Percentiles rank a stretch among this genome's conserved stretches.
phyloP scores from a whole-genome alignment of 2,888 invertebrate genomes.

The Pristionchus fissidentatus region DNA sequence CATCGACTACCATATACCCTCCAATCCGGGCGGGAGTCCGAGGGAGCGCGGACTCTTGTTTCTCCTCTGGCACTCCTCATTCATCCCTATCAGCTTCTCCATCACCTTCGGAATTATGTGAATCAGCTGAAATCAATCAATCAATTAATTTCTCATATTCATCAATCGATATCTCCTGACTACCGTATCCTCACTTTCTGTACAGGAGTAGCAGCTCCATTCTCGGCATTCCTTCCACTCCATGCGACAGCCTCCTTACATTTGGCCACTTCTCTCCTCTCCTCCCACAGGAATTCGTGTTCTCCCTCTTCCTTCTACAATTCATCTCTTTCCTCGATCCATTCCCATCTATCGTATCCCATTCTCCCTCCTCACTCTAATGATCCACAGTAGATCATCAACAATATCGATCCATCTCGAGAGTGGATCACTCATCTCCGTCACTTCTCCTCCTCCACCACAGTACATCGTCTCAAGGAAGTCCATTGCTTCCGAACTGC shows the following conservation, averaged over 20 bases:
- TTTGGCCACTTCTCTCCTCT: constrained; percentile 8
- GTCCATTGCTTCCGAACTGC: background rate
- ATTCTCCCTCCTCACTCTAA: background rate
- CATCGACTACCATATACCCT: constrained; percentile 10
- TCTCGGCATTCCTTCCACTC: background rate
- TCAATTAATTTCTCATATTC: background rate
- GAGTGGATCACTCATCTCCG: background rate
- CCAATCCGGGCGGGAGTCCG: constrained; percentile 23
- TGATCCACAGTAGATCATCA: constrained; percentile 26
- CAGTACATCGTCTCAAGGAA: background rate
- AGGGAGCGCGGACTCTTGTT: background rate
- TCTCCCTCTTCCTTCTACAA: constrained; percentile 21
- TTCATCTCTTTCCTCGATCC: background rate
- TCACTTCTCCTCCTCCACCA: background rate
- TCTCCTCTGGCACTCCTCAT: background rate
- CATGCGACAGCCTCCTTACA: background rate
- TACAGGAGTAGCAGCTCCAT: constrained; percentile 1
- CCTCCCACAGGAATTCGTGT: background rate
- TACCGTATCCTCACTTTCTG: background rate
- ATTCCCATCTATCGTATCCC: too few relatives aligned
- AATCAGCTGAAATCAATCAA: constrained; percentile 1
- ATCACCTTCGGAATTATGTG: background rate
- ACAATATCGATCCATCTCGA: constrained; percentile 3
- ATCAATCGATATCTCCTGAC: background rate
- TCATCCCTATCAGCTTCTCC: background rate